Base-by-base conservation (phyloP, 2,888 invertebrate species). In the Ophion costatus region DNA sequence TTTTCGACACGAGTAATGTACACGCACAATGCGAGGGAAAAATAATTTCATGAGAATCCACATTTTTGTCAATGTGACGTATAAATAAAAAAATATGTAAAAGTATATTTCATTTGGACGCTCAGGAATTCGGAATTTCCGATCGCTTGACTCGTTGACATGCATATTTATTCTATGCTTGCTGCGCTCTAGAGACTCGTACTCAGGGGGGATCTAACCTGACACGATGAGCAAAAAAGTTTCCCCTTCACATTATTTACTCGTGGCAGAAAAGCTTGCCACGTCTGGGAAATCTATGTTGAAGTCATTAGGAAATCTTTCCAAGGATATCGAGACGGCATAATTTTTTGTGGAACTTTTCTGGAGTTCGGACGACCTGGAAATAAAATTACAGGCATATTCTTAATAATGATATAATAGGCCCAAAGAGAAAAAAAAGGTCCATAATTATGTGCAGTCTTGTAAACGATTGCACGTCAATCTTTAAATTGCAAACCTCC, bases 221-320 rank as follows among this genome's bases (percentile, higher is more conserved):
- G 1, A 20, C 33, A 29, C 1, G 42, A 73, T n/a, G 11, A 11
- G 29, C 4, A 17, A 57, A 63, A 69, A 61, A 24, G 3, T 67
- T 67, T 38, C 14, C 14, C 5, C 17, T 24, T 57, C 10, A 24
- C 33, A 45, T 57, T 29, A 56, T 64, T 51, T 64, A n/a, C 64
- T 66, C 64, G 56, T 45, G 22, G 59, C 63, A 24, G 70, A 42
- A 56, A 61, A 6, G 66, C n/a, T 22, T 14, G 9, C 17, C 59
- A 66, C 82, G 45, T 45, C 17, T 20, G 82, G 82, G 82, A 77
- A 82, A 82, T 82, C 73, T 45, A 59, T 59, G 66, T 33, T 51
- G 56, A 29, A 42, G 17, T 57, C 71, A 64, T 56, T 71, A 64
- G 14, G 57, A 71, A 66, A 51, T 14, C 51, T 51, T 51, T 51